Evolutionary conservation across 2,797 vertebrate genomes (phyloP), one percentile per base, ranked within the genome.

Genomic region (Enteromius fasciolatus): DNA sequence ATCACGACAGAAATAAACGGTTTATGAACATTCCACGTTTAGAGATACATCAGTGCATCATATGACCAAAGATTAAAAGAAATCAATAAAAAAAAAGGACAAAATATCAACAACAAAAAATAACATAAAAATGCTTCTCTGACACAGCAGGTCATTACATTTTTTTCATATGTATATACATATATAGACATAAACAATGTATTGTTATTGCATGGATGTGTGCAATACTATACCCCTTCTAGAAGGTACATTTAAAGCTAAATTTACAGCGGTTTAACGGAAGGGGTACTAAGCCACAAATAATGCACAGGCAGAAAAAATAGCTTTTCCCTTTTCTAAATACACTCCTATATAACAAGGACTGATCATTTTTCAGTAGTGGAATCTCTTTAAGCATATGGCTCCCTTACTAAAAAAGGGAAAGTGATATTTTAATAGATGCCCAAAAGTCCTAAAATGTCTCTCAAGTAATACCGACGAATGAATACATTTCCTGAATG

Each of bases 401-500:
- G 11, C 15, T 83, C 66, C 54, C 75, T 77, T 50, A 90, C 69
- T 39, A 93, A 90, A 86, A 90, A 90, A 85, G 25, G 88, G 88
- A 81, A 81, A 64, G 59, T 85, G 15, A 91, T 78, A 39, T 31
- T 90, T 90, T 86, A 90, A 83, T 90, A 90, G 77, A 91, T 88
- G 92, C 92, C 92, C 92, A 92, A 93, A 92, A 90, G 93, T 90
- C 92, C 90, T 92, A 90, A 91, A 93, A 93, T 93, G 91, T 92
- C 93, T 92, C 93, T 93, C 89, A 85, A 89, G 90, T 90, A 66
- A 86, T 85, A 88, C 52, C 83, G 46, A 87, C 61, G 75, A 59
- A 61, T 66, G 3, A 75, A 52, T 15, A 83, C 66, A 85, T 74
- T 82, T 64, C 48, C 46, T 54, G 48, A 54, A 59, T 68, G 52